Evolutionary conservation across 2,113 vertebrate species (phyloP), one percentile per base, ranked within the genome.

Genomic region (Eulemur macaco): DNA sequence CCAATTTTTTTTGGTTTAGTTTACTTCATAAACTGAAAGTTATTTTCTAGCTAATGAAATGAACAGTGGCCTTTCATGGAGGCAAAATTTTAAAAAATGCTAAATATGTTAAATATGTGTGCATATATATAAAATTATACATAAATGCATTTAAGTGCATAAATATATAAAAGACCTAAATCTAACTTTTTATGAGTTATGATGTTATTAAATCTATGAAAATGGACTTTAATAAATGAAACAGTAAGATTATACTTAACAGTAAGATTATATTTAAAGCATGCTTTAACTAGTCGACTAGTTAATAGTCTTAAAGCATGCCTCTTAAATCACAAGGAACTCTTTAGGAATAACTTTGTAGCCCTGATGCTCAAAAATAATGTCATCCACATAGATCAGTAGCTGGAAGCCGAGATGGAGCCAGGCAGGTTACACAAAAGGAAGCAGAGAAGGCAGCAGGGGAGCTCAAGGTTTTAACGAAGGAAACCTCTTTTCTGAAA

Each of bases 341-440:
- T 17, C 1, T 6, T 54, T 23, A 23, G 34, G 39, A 45, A 50
- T 11, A 20, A 37, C 1, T 9, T 2, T 29, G 25, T 3, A 14
- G 10, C 27, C 4, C 5, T 17, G 5, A 18, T 0, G 15, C 47
- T 84, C 18, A 37, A 8, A 13, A 34, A 34, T 3, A n/a, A 14
- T 0, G 3, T 18, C 37, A 6, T 20, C 12, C 8, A 12, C 12
- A 10, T 1, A 18, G 47, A 20, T 34, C 23, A 12, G 58, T 3
- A 31, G 31, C 42, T 6, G 42, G 31, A 54, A 47, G 78, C 8
- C 3, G 66, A 80, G 77, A 45, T 3, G 5, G 23, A 58, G 47
- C 25, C 42, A 8, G 12, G 42, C 6, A 5, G 17, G 71, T 18
- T 21, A 34, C 13, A n/a, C 25, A 27, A 11, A 47, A 27, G 23